These are phyloP conservation scores for Drosophila mayri DNA, from an alignment of 1,140 invertebrate species.

Conservation along the genomic window DNA sequence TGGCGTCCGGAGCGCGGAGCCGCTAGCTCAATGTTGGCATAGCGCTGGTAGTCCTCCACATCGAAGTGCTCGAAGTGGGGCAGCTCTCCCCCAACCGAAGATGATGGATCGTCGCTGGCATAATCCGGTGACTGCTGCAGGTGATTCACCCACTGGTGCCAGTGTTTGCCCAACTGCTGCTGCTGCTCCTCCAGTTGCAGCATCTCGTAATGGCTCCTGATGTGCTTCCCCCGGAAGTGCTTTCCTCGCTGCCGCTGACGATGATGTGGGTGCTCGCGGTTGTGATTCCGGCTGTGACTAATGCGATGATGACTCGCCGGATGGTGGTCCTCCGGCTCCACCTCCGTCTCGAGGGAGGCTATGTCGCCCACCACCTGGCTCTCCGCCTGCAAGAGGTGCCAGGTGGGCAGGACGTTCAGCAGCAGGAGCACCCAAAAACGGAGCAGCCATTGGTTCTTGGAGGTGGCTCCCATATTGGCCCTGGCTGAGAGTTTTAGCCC, in stretches of 20 bases:
- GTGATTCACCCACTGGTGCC: constrained; percentile 48
- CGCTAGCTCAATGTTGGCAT: constrained; percentile 62
- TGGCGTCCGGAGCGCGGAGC: constrained; percentile 72
- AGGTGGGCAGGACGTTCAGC: constrained; percentile 26
- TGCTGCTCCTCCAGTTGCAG: constrained; percentile 56
- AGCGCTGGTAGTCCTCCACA: constrained; percentile 65
- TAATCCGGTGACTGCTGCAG: constrained; percentile 40
- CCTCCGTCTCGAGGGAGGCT: not conserved
- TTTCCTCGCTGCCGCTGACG: constrained; percentile 42
- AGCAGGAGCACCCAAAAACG: constrained; percentile 51
- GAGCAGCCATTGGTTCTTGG: constrained; percentile 43
- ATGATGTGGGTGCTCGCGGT: constrained; percentile 45
- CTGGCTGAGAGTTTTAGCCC: constrained; percentile 31
- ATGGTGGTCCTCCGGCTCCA: constrained; percentile 2
- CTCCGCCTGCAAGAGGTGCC: constrained; percentile 32
- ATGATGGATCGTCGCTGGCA: constrained; percentile 47
- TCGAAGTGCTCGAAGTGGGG: constrained; percentile 48
- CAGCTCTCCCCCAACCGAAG: not conserved
- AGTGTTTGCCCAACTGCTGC: constrained; percentile 67
- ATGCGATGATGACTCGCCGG: constrained; percentile 15
- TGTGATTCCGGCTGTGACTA: constrained; percentile 26
- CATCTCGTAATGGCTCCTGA: constrained; percentile 56
- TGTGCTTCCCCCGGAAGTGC: constrained; percentile 29
- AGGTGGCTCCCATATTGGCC: constrained; percentile 62
- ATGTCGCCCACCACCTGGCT: constrained; percentile 77